Evolutionary conservation across 2,888 invertebrate genomes (phyloP), one percentile per base, ranked within the genome.

Genomic region (Coenonympha glycerion): DNA sequence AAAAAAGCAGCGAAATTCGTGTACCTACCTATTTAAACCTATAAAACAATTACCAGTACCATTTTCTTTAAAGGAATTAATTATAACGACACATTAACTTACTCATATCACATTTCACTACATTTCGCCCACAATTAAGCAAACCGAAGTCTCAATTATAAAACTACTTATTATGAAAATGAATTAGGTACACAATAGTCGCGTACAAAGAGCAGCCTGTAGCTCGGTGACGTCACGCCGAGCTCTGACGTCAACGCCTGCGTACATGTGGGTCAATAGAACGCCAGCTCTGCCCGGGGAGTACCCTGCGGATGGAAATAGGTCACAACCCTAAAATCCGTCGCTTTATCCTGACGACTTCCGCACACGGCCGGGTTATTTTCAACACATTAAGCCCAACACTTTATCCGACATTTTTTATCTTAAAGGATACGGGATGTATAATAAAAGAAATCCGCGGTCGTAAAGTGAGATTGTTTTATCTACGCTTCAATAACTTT

Each of bases 211-310:
- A 71, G 65, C 69, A 66, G 68, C 60, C 65, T 62, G 68, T 61
- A 58, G 66, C 60, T 63, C 48, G 49, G 73, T 82, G 84, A 83
- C 84, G 81, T 83, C 79, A 80, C 64, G 56, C 61, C 65, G 54
- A 61, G 59, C 62, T 59, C 71, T 82, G 81, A 83, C 82, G 83
- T 83, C 81, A 79, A 72, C 66, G 72, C 69, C 68, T 76, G 79
- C 79, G 79, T 77, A 69, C 77, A 85, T 81, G 73, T 85, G 72
- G 86, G 86, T 85, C 83, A 85, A 74, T 77, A 72, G 84, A 79
- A 75, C 71, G 68, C 57, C 62, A 71, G 68, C 75, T 68, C 69
- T 66, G 75, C 75, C 82, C 78, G 79, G 82, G 73, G 58, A 76
- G 66, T 73, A 71, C 64, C 74, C 71, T 66, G 66, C 69, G 69